Conservation (phyloP, 2,888 invertebrate genomes). For the Noctuana brunneofusca region DNA sequence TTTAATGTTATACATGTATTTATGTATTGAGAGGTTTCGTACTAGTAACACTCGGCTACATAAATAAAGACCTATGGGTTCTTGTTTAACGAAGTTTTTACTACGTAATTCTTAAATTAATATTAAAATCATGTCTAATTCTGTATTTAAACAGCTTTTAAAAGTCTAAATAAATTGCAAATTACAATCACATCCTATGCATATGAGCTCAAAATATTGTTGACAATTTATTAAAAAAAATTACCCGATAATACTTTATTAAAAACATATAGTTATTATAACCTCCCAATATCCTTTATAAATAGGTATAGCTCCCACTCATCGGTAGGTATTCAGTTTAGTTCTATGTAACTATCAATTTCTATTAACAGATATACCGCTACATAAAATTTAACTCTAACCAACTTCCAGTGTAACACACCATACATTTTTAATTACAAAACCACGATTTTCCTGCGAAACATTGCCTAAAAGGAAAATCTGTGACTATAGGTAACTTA, state of each 20-base stretch:
- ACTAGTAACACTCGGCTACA: slow-evolving; percentile 53
- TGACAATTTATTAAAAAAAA: no score
- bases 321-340: no score
- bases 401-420: no score
- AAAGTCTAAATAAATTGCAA: no score
- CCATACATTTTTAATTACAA: not conserved
- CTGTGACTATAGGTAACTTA: slow-evolving; percentile 3
- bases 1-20: slow-evolving; percentile 78
- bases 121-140: not conserved
- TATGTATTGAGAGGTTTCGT: slow-evolving; percentile 72
- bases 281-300: no score
- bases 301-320: no score
- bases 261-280: no score
- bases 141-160: not conserved
- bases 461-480: not conserved
- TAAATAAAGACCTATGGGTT: slow-evolving; percentile 19
- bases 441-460: not conserved
- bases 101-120: not conserved
- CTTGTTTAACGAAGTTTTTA: not conserved
- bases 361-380: no score
- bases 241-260: no score
- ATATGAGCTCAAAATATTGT: no score
- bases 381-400: no score
- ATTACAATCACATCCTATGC: not conserved
- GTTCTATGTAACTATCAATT: no score